Evolutionary conservation across 2,797 vertebrate species (phyloP).

Genomic region (Micromesistius poutassou): DNA sequence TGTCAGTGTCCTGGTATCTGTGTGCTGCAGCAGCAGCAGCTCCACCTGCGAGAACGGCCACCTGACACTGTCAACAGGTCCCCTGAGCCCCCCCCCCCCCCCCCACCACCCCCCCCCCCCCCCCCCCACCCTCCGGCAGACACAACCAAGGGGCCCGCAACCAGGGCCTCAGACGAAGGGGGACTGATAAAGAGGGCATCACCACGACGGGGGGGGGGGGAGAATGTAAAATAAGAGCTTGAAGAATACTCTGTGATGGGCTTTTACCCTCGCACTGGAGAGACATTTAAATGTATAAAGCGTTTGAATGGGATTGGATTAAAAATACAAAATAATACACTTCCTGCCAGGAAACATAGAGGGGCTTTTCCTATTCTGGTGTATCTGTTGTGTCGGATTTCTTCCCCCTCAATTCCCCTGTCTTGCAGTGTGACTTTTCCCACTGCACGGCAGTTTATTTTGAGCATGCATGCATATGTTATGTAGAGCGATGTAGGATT

Average conservation of each 20-base stretch:
- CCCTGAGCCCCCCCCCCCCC: too few species aligned
- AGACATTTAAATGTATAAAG: too few species aligned
- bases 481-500: too few species aligned
- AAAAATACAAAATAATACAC: background rate
- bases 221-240: background rate
- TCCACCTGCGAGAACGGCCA: too few species aligned
- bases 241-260: too few species aligned
- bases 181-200: background rate
- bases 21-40: too few species aligned
- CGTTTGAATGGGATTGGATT: background rate
- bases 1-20: too few species aligned
- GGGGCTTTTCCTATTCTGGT: background rate
- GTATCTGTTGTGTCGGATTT: too few species aligned
- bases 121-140: background rate
- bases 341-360: background rate
- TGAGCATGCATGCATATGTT: too few species aligned
- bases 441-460: background rate
- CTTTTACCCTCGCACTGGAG: too few species aligned
- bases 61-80: too few species aligned
- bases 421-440: background rate
- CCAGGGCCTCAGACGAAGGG: background rate
- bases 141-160: background rate
- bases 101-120: too few species aligned
- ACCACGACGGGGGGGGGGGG: background rate
- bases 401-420: background rate